Evolutionary conservation across 2,797 vertebrate genomes (phyloP).

Genomic region (Poecilia velifera): DNA sequence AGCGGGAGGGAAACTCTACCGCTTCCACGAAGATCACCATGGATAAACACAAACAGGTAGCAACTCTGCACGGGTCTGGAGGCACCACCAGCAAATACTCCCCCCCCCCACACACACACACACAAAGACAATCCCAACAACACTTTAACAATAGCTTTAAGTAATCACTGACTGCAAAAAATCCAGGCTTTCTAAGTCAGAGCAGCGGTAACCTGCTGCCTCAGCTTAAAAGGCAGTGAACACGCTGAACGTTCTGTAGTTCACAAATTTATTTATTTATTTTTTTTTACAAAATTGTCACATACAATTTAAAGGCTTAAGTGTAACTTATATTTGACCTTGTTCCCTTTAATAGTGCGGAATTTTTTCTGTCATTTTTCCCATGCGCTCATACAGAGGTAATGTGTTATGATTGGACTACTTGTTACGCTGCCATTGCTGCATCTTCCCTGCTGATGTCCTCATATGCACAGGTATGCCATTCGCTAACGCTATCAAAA

Average conservation of each 20-base stretch:
- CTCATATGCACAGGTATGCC: constrained; percentile 53
- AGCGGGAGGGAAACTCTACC: constrained; percentile 61
- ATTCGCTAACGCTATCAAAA: constrained; percentile 20
- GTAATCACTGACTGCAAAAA: constrained; percentile 52
- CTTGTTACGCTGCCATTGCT: constrained; percentile 69
- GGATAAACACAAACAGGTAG: constrained; percentile 53
- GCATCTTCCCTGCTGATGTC: constrained; percentile 55
- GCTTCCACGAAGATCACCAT: constrained; percentile 29
- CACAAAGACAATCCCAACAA: constrained; percentile 5
- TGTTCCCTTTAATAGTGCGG: constrained; percentile 4
- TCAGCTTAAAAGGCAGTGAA: constrained; percentile 2
- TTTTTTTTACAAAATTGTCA: neutral
- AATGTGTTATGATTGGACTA: constrained; percentile 55
- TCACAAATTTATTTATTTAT: no score
- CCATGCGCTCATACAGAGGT: constrained; percentile 28
- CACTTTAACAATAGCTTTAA: constrained; percentile 45
- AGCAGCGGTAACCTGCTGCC: neutral
- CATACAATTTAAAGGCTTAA: neutral
- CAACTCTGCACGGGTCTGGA: constrained; percentile 25
- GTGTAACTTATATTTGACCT: neutral
- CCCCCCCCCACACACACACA: neutral
- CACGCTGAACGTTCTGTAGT: neutral
- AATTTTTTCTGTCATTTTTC: constrained; percentile 15
- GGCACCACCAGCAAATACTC: constrained; percentile 2
- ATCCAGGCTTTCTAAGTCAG: constrained; percentile 46